These are phyloP conservation scores for Heliconius cydno DNA, from an alignment of 2,888 invertebrate species.

Conservation along the genomic window DNA sequence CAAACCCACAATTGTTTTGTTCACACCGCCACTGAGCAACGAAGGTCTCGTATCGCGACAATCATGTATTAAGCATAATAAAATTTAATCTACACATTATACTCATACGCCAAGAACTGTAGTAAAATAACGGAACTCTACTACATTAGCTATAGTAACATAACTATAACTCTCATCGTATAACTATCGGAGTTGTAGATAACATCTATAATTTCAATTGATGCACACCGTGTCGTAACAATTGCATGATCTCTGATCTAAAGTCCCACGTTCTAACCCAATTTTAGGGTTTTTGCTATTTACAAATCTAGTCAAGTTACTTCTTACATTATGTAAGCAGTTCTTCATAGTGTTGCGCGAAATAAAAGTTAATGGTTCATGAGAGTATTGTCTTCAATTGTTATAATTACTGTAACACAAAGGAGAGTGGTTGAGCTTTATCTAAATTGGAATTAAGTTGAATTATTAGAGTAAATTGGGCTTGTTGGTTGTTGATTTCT, in stretches of 20 bases:
- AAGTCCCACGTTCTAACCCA: constrained; percentile 44
- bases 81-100: background rate
- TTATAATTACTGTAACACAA: constrained; percentile 13
- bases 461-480: background rate
- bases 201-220: constrained; percentile 44
- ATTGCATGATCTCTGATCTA: constrained; percentile 40
- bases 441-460: background rate
- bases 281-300: constrained; percentile 44
- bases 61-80: background rate
- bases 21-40: no score
- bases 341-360: constrained; percentile 16
- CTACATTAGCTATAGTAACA: background rate
- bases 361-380: constrained; percentile 25
- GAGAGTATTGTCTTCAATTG: constrained; percentile 27
- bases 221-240: constrained; percentile 44
- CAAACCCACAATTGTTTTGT: no score
- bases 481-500: background rate
- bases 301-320: constrained; percentile 34
- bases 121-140: constrained; percentile 18
- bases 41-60: no score
- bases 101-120: constrained; percentile 5
- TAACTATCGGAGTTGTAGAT: constrained; percentile 29
- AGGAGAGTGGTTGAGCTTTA: constrained; percentile 7
- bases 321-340: constrained; percentile 24
- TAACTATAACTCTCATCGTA: background rate